These are phyloP conservation scores for Pteria penguin DNA, from an alignment of 2,888 invertebrate genomes.

Conservation along the genomic window DNA sequence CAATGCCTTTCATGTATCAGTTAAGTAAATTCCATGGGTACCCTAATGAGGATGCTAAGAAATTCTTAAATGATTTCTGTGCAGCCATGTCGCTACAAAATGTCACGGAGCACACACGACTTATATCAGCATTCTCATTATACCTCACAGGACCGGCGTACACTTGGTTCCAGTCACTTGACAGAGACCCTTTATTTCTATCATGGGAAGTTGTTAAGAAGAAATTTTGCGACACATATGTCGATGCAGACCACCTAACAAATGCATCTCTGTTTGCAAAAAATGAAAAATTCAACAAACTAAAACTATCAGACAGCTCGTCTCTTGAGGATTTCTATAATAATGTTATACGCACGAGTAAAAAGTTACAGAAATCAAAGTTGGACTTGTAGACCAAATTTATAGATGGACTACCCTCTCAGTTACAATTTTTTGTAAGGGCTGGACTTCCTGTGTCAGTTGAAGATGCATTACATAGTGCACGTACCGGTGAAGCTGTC, in stretches of 20 bases:
- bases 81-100: not conserved
- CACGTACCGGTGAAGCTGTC: not conserved
- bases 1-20: not conserved
- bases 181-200: not conserved
- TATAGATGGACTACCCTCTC: constrained; percentile 17
- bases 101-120: not conserved
- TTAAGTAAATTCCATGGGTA: constrained; percentile 7
- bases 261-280: not conserved
- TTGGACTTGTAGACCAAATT: constrained; percentile 23
- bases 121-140: constrained; percentile 11
- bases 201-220: not conserved
- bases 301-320: not conserved
- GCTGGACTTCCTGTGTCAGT: not conserved
- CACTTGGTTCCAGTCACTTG: constrained; percentile 6
- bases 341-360: not conserved
- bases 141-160: constrained; percentile 14
- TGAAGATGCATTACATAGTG: constrained; percentile 3
- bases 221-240: constrained; percentile 2
- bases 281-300: constrained; percentile 1
- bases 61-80: not conserved
- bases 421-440: constrained; percentile 18
- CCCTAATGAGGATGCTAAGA: constrained; percentile 2
- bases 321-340: constrained; percentile 22
- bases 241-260: not conserved
- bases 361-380: constrained; percentile 9